Evolutionary conservation across 2,113 vertebrate genomes (phyloP), one percentile per base, ranked within the genome.

Genomic region (Ursus arctos): DNA sequence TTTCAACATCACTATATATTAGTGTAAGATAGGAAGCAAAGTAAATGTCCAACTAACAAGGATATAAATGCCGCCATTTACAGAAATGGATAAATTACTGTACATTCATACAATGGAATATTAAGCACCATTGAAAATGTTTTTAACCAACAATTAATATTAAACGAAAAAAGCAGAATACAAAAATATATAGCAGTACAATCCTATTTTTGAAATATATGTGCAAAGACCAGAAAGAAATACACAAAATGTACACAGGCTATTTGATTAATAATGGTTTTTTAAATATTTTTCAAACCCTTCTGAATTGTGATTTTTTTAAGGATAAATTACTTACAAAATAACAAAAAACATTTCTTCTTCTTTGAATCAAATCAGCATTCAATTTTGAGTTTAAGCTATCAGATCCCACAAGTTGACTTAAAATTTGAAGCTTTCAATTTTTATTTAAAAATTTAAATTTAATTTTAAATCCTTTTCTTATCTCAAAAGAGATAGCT

Each of bases 381-480:
- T 76, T 96, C 88, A 53, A 67, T 92, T 92, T 36, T 80, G n/a
- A 72, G 24, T 91, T 88, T 88, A 92, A 77, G 10, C 11, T 65
- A 65, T 24, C 22, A 88, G 28, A 14, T 88, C 28, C 76, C 7
- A 59, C 22, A 84, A 63, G 47, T 71, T 96, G 15, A 80, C 57
- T 85, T 79, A 63, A 81, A 47, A 40, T 53, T 61, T 43, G 15
- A 57, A 65, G 57, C 19, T 19, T 79, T 51, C 40, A 7, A 59
- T 49, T 49, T 65, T 31, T 80, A 43, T 72, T 72, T 86, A 79
- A 57, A 53, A 10, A n/a, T 7, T 87, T 86, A 74, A 63, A 51
- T 36, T 69, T 80, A 71, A 72, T 71, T 31, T 28, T 89, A 28
- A 67, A 40, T 65, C 14, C 33, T 91, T 55, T 67, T 84, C n/a